phyloP scores from a whole-genome alignment of 30 jellyfish, hydroid and myxozoan genomes.

The Mastigias papua region DNA sequence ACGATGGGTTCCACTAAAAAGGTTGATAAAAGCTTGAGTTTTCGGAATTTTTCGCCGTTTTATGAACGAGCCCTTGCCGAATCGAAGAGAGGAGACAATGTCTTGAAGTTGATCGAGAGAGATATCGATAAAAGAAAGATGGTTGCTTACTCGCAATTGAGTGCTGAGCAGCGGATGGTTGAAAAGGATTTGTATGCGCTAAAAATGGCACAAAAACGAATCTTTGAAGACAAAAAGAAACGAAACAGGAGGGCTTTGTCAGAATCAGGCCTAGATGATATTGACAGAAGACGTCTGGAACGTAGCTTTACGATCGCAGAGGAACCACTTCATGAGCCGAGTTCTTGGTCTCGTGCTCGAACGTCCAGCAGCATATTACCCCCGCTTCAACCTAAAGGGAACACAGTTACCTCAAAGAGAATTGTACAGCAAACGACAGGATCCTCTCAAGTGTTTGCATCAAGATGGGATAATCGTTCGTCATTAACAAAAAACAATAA shows the following conservation, averaged over 20 bases:
- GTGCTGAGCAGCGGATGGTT: slow-evolving; percentile 68
- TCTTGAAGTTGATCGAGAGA: slow-evolving; percentile 33
- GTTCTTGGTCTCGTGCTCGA: too few species aligned
- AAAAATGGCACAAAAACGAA: slow-evolving; percentile 36
- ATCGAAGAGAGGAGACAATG: slow-evolving; percentile 62
- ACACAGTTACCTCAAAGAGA: not conserved
- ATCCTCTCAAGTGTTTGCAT: not conserved
- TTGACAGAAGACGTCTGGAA: not conserved
- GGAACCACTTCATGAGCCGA: not conserved
- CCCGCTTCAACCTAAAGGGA: not conserved
- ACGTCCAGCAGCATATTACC: not conserved
- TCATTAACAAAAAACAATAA: not conserved
- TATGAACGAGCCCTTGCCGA: slow-evolving; percentile 72
- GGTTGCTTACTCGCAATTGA: slow-evolving; percentile 43
- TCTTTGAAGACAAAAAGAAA: slow-evolving; percentile 14
- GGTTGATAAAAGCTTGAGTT: slow-evolving; percentile 8
- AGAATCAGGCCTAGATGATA: slow-evolving; percentile 3
- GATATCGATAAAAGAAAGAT: slow-evolving; percentile 63
- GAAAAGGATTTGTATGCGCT: slow-evolving; percentile 57
- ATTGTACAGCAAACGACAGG: not conserved
- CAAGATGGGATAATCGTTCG: not conserved
- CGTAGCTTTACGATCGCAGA: not conserved
- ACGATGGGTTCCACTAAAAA: slow-evolving; percentile 28
- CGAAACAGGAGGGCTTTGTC: slow-evolving; percentile 37
- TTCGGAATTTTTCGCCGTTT: slow-evolving; percentile 63